phyloP scores from a whole-genome alignment of 1,140 invertebrate species.

The Plutomurus gul region DNA sequence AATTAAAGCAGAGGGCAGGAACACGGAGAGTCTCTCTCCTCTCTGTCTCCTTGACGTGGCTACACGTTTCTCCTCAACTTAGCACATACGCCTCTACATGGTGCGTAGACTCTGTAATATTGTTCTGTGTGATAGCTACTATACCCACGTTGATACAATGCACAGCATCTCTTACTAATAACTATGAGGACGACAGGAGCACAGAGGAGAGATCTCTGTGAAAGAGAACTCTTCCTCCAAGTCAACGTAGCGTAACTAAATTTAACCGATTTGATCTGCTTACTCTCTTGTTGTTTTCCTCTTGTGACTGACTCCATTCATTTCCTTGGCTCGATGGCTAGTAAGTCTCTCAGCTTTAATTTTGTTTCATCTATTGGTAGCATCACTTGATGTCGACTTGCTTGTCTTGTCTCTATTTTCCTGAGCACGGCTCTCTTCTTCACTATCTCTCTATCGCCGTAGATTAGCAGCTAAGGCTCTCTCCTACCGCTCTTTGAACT shows the following conservation, averaged over 20 bases:
- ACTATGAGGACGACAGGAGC: no score
- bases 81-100: background rate
- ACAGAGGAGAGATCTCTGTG: no score
- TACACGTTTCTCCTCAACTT: background rate
- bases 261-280: constrained; percentile 29
- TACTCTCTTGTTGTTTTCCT: constrained; percentile 23
- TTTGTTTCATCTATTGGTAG: constrained; percentile 4
- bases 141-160: no score
- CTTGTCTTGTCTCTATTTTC: no score
- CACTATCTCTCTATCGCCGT: constrained; percentile 2
- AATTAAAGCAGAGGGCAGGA: constrained; percentile 33
- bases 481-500: background rate
- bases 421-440: background rate
- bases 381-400: constrained; percentile 23
- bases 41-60: no score
- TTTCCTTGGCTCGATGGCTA: constrained; percentile 15
- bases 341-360: constrained; percentile 23
- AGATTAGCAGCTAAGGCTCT: no score
- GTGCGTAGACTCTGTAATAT: background rate
- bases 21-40: no score
- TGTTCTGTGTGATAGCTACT: background rate
- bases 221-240: constrained; percentile 14
- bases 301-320: constrained; percentile 23
- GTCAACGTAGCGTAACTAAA: constrained; percentile 27
- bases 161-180: no score